These are phyloP conservation scores for Polyploca ridens DNA, from an alignment of 2,888 invertebrate genomes.

Conservation along the genomic window DNA sequence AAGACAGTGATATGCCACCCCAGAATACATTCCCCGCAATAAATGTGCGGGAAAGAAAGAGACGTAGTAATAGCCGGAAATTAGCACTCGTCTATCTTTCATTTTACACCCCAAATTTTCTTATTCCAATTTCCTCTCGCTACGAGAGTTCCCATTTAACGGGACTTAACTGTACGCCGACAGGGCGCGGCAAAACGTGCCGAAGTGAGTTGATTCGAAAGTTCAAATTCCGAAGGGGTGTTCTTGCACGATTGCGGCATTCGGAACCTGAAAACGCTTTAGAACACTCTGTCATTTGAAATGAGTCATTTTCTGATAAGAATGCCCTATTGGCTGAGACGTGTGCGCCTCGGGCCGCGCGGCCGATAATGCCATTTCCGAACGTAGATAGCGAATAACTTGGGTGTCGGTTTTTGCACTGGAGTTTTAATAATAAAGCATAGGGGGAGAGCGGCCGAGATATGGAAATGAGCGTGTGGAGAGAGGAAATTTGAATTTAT, in stretches of 20 bases:
- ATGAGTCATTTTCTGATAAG: conserved; percentile 90
- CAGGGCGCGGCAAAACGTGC: conserved; percentile 33
- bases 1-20: conserved; percentile 71
- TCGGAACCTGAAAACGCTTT: conserved; percentile 66
- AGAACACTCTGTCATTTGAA: conserved; percentile 87
- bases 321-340: conserved; percentile 85
- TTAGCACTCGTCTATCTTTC: conserved; percentile 91
- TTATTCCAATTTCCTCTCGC: conserved; percentile 89
- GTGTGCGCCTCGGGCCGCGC: conserved; percentile 75
- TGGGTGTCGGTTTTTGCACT: conserved; percentile 78
- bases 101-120: conserved; percentile 91
- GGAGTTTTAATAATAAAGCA: conserved; percentile 81
- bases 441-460: conserved; percentile 76
- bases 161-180: conserved; percentile 51
- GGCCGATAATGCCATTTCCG: conserved; percentile 83
- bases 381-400: conserved; percentile 79
- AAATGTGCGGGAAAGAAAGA: conserved; percentile 83
- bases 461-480: conserved; percentile 83
- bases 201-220: conserved; percentile 29
- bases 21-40: conserved; percentile 70
- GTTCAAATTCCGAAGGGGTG: conserved; percentile 39
- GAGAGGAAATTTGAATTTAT: conserved; percentile 85
- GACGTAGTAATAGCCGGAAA: conserved; percentile 86
- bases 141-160: conserved; percentile 65
- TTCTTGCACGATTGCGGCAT: conserved; percentile 49